Conservation (phyloP, 2,888 invertebrate species). For the Mantis religiosa region DNA sequence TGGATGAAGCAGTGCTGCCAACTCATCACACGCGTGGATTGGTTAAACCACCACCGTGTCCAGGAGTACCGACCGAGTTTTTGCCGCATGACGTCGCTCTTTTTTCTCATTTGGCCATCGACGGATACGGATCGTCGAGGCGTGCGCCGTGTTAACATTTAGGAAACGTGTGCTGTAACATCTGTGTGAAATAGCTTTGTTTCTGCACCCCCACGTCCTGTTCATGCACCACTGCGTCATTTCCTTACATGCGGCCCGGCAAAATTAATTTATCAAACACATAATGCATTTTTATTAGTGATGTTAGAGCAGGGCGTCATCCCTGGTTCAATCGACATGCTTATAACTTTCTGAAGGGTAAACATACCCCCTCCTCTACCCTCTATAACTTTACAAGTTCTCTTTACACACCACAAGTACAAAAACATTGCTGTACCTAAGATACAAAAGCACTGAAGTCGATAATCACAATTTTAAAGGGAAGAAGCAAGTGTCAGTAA, state of each 20-base stretch:
- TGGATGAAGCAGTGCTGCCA: neutral
- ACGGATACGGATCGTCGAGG: neutral
- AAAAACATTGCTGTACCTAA: no score
- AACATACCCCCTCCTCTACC: no score
- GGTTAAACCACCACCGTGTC: neutral
- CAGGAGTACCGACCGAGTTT: neutral
- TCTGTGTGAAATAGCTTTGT: neutral
- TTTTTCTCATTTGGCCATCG: neutral
- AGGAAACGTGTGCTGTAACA: neutral
- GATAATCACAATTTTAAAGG: no score
- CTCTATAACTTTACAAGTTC: no score
- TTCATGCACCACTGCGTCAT: neutral
- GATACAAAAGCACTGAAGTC: no score
- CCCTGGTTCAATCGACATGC: no score
- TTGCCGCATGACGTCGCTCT: neutral
- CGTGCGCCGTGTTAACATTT: neutral
- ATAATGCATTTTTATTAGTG: no score
- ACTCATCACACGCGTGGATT: neutral
- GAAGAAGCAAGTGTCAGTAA: no score
- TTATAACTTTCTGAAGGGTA: no score
- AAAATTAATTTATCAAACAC: neutral
- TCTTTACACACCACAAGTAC: no score
- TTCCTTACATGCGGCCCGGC: neutral
- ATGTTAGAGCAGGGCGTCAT: no score
- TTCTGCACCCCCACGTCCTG: neutral